Evolutionary conservation across 2,113 vertebrate genomes (phyloP).

Genomic region (Esox niger): DNA sequence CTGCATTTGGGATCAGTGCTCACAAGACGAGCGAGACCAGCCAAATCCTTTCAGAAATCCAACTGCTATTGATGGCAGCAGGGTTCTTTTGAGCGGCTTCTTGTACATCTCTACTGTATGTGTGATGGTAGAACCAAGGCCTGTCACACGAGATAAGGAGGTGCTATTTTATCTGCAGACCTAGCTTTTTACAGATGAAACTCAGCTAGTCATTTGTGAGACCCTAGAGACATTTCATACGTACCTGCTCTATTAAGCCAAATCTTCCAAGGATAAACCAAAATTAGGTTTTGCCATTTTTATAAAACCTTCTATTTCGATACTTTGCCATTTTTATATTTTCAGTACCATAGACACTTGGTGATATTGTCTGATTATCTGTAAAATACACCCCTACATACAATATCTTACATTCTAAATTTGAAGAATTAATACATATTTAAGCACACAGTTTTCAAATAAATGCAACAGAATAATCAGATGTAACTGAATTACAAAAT

Average conservation of each 20-base stretch:
- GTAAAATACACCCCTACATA: too few species aligned
- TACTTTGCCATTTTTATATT: too few species aligned
- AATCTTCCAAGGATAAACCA: too few species aligned
- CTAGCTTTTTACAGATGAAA: slow-evolving; percentile 12
- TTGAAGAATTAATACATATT: background rate
- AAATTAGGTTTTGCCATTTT: too few species aligned
- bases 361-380: too few species aligned
- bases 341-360: too few species aligned
- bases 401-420: too few species aligned
- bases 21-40: slow-evolving; percentile 40
- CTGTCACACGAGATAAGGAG: slow-evolving; percentile 36
- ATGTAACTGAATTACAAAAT: background rate
- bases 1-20: slow-evolving; percentile 58
- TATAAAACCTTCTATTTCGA: too few species aligned
- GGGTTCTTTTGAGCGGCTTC: slow-evolving; percentile 19
- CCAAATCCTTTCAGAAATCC: slow-evolving; percentile 59
- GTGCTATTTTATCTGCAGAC: slow-evolving; percentile 8
- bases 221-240: slow-evolving; percentile 1
- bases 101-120: slow-evolving; percentile 10
- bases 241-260: too few species aligned
- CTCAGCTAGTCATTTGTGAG: background rate
- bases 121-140: slow-evolving; percentile 27
- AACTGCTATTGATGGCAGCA: slow-evolving; percentile 44
- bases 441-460: background rate
- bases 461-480: too few species aligned